Base-by-base conservation (phyloP, 2,888 invertebrate species). In the Apocheima hispidaria region DNA sequence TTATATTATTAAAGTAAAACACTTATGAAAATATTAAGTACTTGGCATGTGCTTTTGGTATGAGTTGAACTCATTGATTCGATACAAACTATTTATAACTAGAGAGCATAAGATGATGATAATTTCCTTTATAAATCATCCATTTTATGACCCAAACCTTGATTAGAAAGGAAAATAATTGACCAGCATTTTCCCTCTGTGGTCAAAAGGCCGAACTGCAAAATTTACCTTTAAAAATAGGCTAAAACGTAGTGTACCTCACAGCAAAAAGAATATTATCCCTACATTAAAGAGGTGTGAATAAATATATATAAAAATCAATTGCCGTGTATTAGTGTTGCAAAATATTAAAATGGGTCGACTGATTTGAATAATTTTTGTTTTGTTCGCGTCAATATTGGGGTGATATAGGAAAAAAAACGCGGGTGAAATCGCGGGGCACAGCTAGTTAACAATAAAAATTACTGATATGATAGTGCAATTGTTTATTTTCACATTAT, bases 31-130 rank as follows among this genome's bases (percentile, higher is more conserved):
- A 54, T 60, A 54, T 38, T 44, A 60, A 44, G 43, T 54, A 49
- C 51, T 59, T 65, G 55, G 62, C 44, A 61, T 40, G 43, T 61
- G 44, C 21, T 54, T 60, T 54, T 55, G 40, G 55, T 46, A 36
- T 28, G 60, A 61, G 51, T 55, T 61, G 33, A 30, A 55, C 51
- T 60, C 60, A 16, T 48, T 36, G 18, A 36, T 43, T 46, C 3
- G 14, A 54, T 54, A 41, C 1, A 18, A 58, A 44, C 52, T 41
- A 53, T 43, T 62, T 50, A 43, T 46, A 30, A 33, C 46, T 46
- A 46, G 46, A 46, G 46, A 46, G 28, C 28, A 20, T 28, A 18
- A 18, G 2, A 44, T 16, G 28, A 16, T 44, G 7, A 12, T 36
- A 36, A 6, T 40, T 10, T 20, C 7, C 20, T 40, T 36, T 16